A percentile compares a stretch with the other conserved stretches of the same genome.
These are phyloP conservation scores for Frankliniella intonsa DNA, from an alignment of 2,888 invertebrate genomes.

Conservation along the genomic window DNA sequence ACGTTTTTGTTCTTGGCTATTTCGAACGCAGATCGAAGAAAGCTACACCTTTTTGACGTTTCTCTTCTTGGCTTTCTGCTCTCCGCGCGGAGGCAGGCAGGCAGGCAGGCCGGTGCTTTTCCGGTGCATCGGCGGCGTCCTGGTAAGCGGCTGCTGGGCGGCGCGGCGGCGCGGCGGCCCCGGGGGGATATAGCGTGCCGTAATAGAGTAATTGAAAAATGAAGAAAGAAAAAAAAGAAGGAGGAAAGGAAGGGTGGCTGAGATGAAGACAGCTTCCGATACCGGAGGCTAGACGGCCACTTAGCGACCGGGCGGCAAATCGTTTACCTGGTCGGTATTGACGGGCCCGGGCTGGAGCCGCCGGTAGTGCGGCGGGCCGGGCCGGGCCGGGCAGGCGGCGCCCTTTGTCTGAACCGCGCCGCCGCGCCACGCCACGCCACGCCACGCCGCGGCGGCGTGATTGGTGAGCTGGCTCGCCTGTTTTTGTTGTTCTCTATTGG, in stretches of 20 bases:
- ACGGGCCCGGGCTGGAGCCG: neutral
- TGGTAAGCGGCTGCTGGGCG: no score
- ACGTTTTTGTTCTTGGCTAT: no score
- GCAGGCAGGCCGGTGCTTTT: no score
- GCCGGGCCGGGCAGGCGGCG: neutral
- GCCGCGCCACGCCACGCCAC: neutral
- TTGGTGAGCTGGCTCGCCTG: neutral
- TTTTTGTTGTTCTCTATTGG: neutral
- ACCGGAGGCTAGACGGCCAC: neutral
- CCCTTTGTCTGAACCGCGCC: neutral
- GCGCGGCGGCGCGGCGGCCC: neutral
- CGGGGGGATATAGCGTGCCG: neutral
- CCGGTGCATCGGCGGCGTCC: no score
- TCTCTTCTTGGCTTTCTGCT: no score
- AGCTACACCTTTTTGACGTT: no score
- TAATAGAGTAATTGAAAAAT: conserved; percentile 25
- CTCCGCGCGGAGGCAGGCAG: no score
- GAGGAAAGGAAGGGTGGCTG: neutral
- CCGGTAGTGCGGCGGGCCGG: neutral
- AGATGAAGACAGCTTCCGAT: conserved; percentile 24
- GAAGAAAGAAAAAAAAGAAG: neutral
- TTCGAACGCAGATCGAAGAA: no score
- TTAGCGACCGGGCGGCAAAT: neutral
- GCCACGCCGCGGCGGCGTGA: no score
- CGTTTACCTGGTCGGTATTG: conserved; percentile 1